phyloP scores from a whole-genome alignment of 1,140 invertebrate species.

The Ephestia elutella region DNA sequence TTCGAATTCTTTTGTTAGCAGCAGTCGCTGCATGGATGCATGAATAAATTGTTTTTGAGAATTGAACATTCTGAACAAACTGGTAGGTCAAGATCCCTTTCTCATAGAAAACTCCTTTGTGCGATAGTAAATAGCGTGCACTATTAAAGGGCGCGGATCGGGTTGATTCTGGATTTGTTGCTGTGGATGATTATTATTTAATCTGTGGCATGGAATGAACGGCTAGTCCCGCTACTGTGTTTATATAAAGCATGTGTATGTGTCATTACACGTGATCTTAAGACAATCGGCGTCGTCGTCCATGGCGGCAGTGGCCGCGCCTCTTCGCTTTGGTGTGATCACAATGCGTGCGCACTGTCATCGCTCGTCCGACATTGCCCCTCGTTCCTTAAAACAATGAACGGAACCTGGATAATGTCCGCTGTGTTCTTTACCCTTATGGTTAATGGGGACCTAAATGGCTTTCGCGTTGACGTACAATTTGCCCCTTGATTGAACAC shows the following conservation, averaged over 20 bases:
- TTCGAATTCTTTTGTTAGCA: constrained; percentile 68
- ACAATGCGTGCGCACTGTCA: constrained; percentile 53
- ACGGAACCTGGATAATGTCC: constrained; percentile 45
- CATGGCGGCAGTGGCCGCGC: constrained; percentile 26
- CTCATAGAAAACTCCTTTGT: constrained; percentile 71
- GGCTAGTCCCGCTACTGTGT: constrained; percentile 5
- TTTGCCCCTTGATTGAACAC: constrained; percentile 16
- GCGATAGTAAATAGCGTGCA: constrained; percentile 65
- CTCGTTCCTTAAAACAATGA: constrained; percentile 53
- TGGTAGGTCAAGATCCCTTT: constrained; percentile 73
- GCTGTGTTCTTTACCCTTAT: constrained; percentile 32
- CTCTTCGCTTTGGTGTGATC: constrained; percentile 33
- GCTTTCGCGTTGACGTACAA: constrained; percentile 11
- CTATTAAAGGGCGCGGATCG: constrained; percentile 66
- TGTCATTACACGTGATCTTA: not conserved
- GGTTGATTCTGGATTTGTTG: constrained; percentile 43
- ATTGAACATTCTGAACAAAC: constrained; percentile 62
- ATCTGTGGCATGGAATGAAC: constrained; percentile 20
- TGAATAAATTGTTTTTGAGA: constrained; percentile 72
- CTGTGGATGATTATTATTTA: constrained; percentile 32
- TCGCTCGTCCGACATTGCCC: constrained; percentile 36
- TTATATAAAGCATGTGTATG: not conserved
- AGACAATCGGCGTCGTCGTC: constrained; percentile 2
- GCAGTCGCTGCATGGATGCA: constrained; percentile 66
- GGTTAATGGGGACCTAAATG: constrained; percentile 30